These are phyloP conservation scores for Dendrolimus houi DNA, from an alignment of 2,888 invertebrate species.

Conservation along the genomic window DNA sequence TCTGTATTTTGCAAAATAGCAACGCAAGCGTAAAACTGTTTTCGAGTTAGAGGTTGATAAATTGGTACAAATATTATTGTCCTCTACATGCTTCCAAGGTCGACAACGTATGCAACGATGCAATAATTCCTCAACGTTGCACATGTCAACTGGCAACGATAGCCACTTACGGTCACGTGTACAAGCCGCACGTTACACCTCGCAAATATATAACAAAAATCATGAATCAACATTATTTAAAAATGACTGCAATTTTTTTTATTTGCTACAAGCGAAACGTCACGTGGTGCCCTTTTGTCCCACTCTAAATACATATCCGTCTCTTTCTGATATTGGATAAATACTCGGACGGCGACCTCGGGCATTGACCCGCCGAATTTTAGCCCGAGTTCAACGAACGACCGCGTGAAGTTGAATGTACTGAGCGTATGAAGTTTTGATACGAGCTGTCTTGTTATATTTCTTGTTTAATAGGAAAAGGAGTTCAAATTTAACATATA, in stretches of 20 bases:
- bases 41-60: no score
- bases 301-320: constrained; percentile 11
- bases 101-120: no score
- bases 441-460: background rate
- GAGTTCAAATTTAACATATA: background rate
- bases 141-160: no score
- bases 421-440: background rate
- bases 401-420: constrained; percentile 29
- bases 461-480: background rate
- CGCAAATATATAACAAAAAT: no score
- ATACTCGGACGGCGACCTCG: constrained; percentile 41
- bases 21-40: no score
- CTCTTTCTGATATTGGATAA: constrained; percentile 14
- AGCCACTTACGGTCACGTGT: no score
- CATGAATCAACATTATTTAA: background rate
- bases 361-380: constrained; percentile 56
- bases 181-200: no score
- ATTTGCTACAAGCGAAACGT: constrained; percentile 14
- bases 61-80: no score
- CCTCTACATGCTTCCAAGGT: no score
- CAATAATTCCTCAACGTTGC: no score
- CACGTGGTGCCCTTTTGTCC: constrained; percentile 25
- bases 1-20: no score
- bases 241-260: background rate
- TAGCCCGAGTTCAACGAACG: constrained; percentile 48